These are phyloP conservation scores for Hyla sarda DNA, from an alignment of 2,113 vertebrate species.

Conservation along the genomic window DNA sequence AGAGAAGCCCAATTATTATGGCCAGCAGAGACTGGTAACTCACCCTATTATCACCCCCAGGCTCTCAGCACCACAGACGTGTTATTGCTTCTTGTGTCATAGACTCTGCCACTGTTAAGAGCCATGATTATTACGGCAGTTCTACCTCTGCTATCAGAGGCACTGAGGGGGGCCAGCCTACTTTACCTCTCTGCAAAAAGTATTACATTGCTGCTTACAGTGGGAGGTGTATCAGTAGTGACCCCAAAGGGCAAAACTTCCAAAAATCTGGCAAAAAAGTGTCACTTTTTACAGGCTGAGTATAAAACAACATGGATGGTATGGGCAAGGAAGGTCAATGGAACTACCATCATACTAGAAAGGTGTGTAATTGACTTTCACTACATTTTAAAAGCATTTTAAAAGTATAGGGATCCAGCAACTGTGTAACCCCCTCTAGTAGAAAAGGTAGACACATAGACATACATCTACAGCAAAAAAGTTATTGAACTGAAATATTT, in stretches of 20 bases:
- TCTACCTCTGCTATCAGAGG: slow-evolving; percentile 51
- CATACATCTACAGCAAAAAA: background rate
- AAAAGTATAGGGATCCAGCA: too few species aligned
- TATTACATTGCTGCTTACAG: slow-evolving; percentile 45
- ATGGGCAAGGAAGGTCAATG: slow-evolving; percentile 66
- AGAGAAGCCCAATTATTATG: slow-evolving; percentile 46
- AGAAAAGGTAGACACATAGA: background rate
- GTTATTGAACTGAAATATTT: too few species aligned
- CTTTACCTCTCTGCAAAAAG: slow-evolving; percentile 45
- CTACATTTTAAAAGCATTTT: slow-evolving; percentile 61
- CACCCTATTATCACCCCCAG: slow-evolving; percentile 56
- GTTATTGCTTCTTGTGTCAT: slow-evolving; percentile 62
- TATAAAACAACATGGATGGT: background rate
- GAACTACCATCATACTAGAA: slow-evolving; percentile 75
- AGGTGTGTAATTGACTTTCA: slow-evolving; percentile 76
- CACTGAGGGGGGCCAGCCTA: slow-evolving; percentile 51
- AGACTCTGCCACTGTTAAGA: slow-evolving; percentile 63
- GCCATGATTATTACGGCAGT: slow-evolving; percentile 52
- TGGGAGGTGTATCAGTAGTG: slow-evolving; percentile 12
- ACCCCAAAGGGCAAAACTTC: slow-evolving; percentile 41
- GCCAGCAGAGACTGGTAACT: background rate
- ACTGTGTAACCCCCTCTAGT: slow-evolving; percentile 26
- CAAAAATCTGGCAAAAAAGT: background rate
- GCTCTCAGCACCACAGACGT: slow-evolving; percentile 44
- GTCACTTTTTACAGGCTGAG: background rate